Base-by-base conservation (phyloP, 1,140 invertebrate genomes). In the Papilio dardanus region DNA sequence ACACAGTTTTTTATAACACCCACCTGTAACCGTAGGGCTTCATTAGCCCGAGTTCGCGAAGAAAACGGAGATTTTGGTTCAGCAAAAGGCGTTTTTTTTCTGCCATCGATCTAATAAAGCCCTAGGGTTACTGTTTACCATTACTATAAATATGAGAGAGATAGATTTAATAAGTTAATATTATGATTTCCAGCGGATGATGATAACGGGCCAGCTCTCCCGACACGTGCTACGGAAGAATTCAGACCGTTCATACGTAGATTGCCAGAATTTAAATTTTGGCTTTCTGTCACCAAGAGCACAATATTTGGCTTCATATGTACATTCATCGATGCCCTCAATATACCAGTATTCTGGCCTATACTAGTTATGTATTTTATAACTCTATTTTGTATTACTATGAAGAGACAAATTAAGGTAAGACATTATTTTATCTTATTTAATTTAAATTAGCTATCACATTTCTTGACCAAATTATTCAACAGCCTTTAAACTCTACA, bases 271-370 rank as follows among this genome's bases (percentile, higher is more conserved):
- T 99, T 99, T 91, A 99, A 99, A 94, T 99, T 99, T 94, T 99
- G 99, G 99, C 96, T 99, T 86, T 99, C 98, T 81, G 97, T 99
- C 66, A 97, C 97, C 46, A 99, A 99, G 90, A 99, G 99, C 67
- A 99, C 99, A n/a, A 71, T 98, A 1, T 95, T 99, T 81, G 98
- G 97, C 33, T 95, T 99, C 84, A 94, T 97, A 79, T 99, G 98
- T 93, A 99, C 99, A 71, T 98, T 99, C 90, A 99, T 99, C 92
- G 98, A 99, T 87, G 97, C 97, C 81, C 99, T 99, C 90, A 99
- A 99, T 95, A 97, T 99, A 89, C 99, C 99, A 87, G 99, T 99
- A 83, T 99, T 99, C 93, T 99, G 99, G 99, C 99, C 99, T 65
- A 99, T 99, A 81, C 95, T 99, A 86, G 98, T 99, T 76, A 98